Evolutionary conservation across 2,797 vertebrate genomes (phyloP).

Genomic region (Spinus olivaceus): DNA sequence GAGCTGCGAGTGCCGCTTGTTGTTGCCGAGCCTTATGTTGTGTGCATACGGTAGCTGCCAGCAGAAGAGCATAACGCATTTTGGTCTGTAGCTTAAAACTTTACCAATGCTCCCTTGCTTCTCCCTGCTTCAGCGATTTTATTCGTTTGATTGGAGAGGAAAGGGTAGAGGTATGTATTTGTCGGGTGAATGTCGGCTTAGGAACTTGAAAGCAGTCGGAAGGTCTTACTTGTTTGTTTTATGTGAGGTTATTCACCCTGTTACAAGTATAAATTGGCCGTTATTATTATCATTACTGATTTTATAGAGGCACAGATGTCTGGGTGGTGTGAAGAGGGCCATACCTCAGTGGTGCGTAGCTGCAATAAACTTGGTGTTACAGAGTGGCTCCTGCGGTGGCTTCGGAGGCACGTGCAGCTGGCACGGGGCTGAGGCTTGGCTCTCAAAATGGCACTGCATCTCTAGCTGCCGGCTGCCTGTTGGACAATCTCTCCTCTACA

Average conservation of each 20-base stretch:
- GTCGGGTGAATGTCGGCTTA: background rate
- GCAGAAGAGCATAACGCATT: background rate
- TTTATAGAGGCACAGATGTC: background rate
- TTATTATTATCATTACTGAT: background rate
- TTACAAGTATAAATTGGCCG: background rate
- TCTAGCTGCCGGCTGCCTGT: rapidly evolving
- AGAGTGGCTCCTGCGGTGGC: rapidly evolving
- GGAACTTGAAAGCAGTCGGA: background rate
- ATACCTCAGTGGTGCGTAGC: rapidly evolving
- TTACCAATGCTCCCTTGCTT: background rate
- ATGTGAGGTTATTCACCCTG: background rate
- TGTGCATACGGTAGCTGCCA: background rate
- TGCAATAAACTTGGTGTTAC: background rate
- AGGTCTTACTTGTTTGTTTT: background rate
- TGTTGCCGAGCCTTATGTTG: background rate
- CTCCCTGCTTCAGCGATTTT: background rate
- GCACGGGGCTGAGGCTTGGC: background rate
- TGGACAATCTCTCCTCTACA: background rate
- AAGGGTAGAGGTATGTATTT: background rate
- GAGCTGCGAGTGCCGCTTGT: background rate
- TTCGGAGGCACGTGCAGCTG: rapidly evolving
- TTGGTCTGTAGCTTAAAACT: background rate
- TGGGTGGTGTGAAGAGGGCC: background rate
- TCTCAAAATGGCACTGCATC: background rate
- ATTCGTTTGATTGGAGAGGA: background rate